Conservation (phyloP, 2,113 vertebrate genomes). For the Panurus biarmicus region DNA sequence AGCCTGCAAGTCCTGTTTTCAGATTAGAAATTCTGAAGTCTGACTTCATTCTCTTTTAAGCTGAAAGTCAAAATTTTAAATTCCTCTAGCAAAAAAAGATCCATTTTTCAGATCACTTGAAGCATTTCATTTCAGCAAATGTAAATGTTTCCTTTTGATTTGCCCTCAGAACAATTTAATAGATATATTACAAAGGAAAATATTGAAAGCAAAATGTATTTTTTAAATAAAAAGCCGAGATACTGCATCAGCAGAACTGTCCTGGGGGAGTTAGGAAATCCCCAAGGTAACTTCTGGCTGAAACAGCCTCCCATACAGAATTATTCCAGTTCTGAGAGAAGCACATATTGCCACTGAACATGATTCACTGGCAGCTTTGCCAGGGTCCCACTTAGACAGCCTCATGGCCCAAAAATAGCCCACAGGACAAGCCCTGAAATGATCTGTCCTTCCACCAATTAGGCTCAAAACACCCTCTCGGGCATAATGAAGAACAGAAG, state of each 20-base stretch:
- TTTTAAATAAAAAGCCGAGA: slow-evolving; percentile 27
- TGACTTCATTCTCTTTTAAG: slow-evolving; percentile 3
- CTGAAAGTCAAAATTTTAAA: slow-evolving; percentile 3
- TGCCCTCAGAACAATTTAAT: not conserved
- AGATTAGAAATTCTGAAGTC: not conserved
- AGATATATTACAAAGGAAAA: slow-evolving; percentile 15
- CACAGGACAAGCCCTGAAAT: not conserved
- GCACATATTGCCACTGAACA: not conserved
- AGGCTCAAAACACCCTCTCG: not conserved
- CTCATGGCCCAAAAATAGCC: not conserved
- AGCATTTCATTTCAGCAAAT: slow-evolving; percentile 12
- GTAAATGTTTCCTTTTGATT: slow-evolving; percentile 49
- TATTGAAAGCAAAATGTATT: not conserved
- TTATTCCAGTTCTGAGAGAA: not conserved
- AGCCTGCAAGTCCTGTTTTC: not conserved
- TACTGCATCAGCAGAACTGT: not conserved
- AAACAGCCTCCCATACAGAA: not conserved
- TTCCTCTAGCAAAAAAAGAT: not conserved
- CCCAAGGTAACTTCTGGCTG: not conserved
- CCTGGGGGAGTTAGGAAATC: not conserved
- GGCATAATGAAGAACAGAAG: not conserved
- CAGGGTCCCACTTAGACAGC: not conserved
- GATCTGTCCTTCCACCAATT: not conserved
- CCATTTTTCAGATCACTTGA: not conserved
- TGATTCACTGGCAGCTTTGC: not conserved